Evolutionary conservation across 2,797 vertebrate species (phyloP).

Genomic region (Acanthurus tractus): DNA sequence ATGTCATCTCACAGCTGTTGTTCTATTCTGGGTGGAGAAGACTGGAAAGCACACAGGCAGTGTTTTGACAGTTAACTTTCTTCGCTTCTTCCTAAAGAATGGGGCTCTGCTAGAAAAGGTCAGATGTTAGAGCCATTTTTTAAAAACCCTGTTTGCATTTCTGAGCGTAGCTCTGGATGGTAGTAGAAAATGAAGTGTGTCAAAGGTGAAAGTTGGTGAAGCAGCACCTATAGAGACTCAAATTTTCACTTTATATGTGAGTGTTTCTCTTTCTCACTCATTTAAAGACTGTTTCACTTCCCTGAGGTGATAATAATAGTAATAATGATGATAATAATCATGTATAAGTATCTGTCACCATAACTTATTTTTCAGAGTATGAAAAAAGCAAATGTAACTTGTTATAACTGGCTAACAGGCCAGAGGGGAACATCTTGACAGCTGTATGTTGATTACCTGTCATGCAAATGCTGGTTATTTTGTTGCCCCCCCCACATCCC

Average conservation of each 20-base stretch:
- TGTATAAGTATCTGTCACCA: not conserved
- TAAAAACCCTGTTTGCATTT: constrained; percentile 39
- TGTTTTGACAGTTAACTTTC: constrained; percentile 3
- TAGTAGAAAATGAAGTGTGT: constrained; percentile 21
- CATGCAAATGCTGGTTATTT: constrained; percentile 11
- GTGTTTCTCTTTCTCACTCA: not conserved
- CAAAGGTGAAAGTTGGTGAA: constrained; percentile 47
- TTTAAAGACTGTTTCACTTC: not conserved
- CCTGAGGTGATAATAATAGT: not conserved
- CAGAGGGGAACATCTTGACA: constrained; percentile 11
- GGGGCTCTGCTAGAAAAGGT: constrained; percentile 20
- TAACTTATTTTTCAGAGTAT: not conserved
- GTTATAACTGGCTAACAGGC: constrained; percentile 29
- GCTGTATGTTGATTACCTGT: constrained; percentile 4
- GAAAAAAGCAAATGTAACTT: not conserved
- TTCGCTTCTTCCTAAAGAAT: constrained; percentile 12
- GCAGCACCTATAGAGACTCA: constrained; percentile 37
- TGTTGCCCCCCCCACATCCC: not conserved
- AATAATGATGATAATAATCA: too few relatives aligned
- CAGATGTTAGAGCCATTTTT: constrained; percentile 19
- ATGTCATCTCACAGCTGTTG: constrained; percentile 1
- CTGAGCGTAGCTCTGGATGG: constrained; percentile 5
- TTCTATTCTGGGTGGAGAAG: constrained; percentile 1
- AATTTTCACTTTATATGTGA: constrained; percentile 1
- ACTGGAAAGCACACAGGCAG: not conserved